Evolutionary conservation across 2,113 vertebrate species (phyloP).

Genomic region (Lipotes vexillifer): DNA sequence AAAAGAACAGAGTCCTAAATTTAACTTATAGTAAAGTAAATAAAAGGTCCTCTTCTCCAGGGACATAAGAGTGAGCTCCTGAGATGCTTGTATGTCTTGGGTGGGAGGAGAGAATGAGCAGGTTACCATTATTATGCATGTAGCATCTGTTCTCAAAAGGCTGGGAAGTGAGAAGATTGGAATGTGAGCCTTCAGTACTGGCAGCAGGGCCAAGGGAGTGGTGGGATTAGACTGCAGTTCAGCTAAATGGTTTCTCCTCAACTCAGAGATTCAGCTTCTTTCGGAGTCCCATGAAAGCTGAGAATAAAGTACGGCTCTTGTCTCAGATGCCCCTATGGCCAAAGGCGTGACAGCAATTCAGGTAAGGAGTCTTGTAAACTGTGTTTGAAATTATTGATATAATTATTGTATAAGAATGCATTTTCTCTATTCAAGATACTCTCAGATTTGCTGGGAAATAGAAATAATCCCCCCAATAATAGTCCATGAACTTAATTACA

Average conservation of each 20-base stretch:
- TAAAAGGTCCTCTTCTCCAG: neutral
- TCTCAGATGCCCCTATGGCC: neutral
- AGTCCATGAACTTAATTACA: neutral
- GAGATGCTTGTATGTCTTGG: neutral
- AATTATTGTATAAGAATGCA: neutral
- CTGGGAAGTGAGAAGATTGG: neutral
- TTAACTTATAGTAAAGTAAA: neutral
- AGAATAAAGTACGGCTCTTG: neutral
- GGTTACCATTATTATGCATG: neutral
- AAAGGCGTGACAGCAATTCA: neutral
- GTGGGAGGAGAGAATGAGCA: neutral
- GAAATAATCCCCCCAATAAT: neutral
- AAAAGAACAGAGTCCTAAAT: neutral
- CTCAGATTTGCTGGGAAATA: neutral
- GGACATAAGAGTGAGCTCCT: fast-evolving
- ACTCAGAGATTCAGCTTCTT: neutral
- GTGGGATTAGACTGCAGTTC: too few species aligned
- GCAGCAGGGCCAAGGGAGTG: fast-evolving
- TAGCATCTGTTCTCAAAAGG: neutral
- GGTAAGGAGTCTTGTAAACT: neutral
- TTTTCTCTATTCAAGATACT: neutral
- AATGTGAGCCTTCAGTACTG: neutral
- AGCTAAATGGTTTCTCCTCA: neutral
- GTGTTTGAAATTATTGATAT: neutral
- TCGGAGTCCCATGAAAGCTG: neutral